Base-by-base conservation (phyloP, 2,113 vertebrate species). In the Empidonax traillii region DNA sequence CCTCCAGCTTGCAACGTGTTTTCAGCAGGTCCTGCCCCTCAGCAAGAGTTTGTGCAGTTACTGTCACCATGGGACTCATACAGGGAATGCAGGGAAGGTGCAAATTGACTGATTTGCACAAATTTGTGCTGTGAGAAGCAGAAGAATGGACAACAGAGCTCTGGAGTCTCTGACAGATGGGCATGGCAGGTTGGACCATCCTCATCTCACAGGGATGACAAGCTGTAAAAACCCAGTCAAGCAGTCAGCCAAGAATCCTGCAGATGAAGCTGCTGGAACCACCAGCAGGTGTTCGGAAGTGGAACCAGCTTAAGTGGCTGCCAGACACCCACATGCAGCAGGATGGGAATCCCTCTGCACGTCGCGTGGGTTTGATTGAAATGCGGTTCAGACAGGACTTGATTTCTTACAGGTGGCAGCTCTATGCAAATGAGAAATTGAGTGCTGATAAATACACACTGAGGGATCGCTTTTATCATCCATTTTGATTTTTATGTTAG, bases 231-330 rank as follows among this genome's bases (percentile, higher is more conserved):
- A 12, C 23, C 35, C 55, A 33, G 39, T 14, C 47, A 83, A 88
- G 22, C 68, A 88, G 63, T 28, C 83, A 92, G 89, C 51, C 80
- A 88, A 66, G 78, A 73, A 24, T 16, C 22, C 79, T 83, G 74
- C 59, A 55, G 86, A 39, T 51, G 93, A 95, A 89, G 86, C 85
- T 88, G 92, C 51, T 91, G 93, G 39, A 69, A 25, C 24, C 43
- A 39, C 74, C 37, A 63, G 91, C 68, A 80, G 69, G 43, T 56
- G 73, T 67, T 94, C 20, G 65, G 91, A 83, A 90, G 39, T 9
- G 3, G 67, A 91, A 73, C 31, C 81, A 62, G 69, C 44, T 46
- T 25, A 46, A 56, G 53, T 8, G 74, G 69, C 58, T 87, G 85
- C 58, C 85, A 82, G 58, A 75, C 84, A 65, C 72, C 31, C 44